Conservation (phyloP, 1,140 invertebrate species). For the Drosophila sp. region DNA sequence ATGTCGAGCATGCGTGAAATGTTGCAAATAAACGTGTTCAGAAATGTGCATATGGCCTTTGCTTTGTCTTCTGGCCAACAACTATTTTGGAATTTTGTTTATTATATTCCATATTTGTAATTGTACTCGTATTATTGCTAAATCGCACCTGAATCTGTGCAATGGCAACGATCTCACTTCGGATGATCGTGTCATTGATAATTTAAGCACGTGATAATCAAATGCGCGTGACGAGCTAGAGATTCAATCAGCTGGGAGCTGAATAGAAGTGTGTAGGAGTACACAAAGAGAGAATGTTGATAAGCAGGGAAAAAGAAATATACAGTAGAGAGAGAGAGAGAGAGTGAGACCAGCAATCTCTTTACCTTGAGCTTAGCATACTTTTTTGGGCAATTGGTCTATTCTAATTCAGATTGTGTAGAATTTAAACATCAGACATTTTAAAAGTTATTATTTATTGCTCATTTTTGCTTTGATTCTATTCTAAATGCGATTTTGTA, state of each 20-base stretch:
- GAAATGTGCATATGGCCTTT: constrained; percentile 27
- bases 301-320: not conserved
- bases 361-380: constrained; percentile 54
- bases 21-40: constrained; percentile 65
- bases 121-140: constrained; percentile 12
- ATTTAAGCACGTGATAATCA: constrained; percentile 23
- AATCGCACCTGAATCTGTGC: constrained; percentile 18
- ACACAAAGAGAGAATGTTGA: not conserved
- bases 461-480: too few relatives aligned
- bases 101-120: constrained; percentile 37
- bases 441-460: too few relatives aligned
- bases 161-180: constrained; percentile 26
- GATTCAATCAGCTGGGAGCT: not conserved
- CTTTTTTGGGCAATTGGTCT: constrained; percentile 54
- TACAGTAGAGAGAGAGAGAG: not conserved
- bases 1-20: constrained; percentile 68
- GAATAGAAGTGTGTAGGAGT: not conserved
- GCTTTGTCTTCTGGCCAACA: constrained; percentile 31
- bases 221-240: constrained; percentile 23
- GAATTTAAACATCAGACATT: too few relatives aligned
- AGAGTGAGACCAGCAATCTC: not conserved
- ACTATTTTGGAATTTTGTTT: constrained; percentile 45
- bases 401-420: not conserved
- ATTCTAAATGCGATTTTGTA: too few relatives aligned
- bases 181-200: constrained; percentile 51